Evolutionary conservation across 37 sponge, comb jelly and placozoan genomes (phyloP).

Genomic region (Ianthella basta): DNA sequence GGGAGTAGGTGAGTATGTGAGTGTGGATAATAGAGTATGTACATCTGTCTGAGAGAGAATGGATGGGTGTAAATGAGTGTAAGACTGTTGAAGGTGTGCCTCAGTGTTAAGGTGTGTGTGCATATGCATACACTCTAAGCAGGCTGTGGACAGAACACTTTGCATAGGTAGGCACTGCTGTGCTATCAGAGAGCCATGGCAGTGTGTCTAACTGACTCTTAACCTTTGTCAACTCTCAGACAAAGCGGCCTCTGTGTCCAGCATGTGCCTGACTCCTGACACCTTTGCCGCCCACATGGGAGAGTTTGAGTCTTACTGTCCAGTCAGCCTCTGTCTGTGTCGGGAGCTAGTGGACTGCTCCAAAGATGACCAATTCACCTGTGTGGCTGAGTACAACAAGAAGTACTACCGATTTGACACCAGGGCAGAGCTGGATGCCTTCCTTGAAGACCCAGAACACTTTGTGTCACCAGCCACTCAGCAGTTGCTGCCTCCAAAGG

Average conservation of each 20-base stretch:
- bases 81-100: too few species aligned
- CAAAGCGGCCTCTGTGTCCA: conserved; percentile 78
- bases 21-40: too few species aligned
- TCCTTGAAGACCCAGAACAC: conserved; percentile 67
- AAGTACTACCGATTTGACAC: conserved; percentile 81
- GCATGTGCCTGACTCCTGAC: conserved; percentile 88
- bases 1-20: background rate
- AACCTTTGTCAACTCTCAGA: conserved; percentile 53
- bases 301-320: conserved; percentile 85
- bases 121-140: too few species aligned
- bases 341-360: conserved; percentile 89
- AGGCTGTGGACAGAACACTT: too few species aligned
- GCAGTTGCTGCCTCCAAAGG: conserved; percentile 58
- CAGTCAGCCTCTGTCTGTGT: conserved; percentile 77
- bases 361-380: conserved; percentile 48
- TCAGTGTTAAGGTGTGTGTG: too few species aligned
- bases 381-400: conserved; percentile 79
- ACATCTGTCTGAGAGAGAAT: too few species aligned
- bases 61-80: too few species aligned
- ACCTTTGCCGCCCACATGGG: conserved; percentile 81
- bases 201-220: too few species aligned
- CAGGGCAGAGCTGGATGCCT: conserved; percentile 56
- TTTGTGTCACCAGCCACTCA: conserved; percentile 70
- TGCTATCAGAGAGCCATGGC: too few species aligned
- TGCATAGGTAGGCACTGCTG: too few species aligned